Conservation (phyloP, 2,113 vertebrate genomes). For the Microtus ochrogaster region DNA sequence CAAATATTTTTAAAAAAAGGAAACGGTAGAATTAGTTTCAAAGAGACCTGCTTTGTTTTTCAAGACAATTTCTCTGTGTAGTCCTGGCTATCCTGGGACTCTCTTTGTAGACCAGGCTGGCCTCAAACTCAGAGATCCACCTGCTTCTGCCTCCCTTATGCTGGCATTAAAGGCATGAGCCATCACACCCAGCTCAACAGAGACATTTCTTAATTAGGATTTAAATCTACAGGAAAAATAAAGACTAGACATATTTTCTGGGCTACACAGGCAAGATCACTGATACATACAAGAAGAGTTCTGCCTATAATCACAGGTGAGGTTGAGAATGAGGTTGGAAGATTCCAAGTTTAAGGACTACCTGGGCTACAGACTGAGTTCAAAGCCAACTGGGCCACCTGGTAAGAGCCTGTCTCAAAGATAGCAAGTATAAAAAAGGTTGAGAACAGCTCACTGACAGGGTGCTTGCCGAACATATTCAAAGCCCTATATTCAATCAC, state of each 20-base stretch:
- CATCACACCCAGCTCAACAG: neutral
- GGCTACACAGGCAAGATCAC: neutral
- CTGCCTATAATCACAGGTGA: neutral
- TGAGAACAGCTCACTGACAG: neutral
- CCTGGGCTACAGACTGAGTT: neutral
- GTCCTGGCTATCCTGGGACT: neutral
- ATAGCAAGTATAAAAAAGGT: neutral
- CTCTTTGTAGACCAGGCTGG: neutral
- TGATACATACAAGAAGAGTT: neutral
- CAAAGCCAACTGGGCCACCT: neutral
- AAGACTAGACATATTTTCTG: neutral
- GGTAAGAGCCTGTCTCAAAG: neutral
- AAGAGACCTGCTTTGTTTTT: neutral
- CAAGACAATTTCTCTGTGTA: neutral
- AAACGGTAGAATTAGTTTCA: conserved; percentile 27
- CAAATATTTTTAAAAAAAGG: neutral
- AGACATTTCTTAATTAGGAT: neutral
- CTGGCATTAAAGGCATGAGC: neutral
- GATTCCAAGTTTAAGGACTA: neutral
- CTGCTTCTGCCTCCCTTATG: neutral
- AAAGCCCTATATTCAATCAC: neutral
- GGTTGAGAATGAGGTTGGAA: neutral
- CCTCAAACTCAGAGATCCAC: neutral
- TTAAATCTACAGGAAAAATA: conserved; percentile 54
- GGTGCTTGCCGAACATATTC: neutral